Base-by-base conservation (phyloP, 2,113 vertebrate species). In the Thamnaconus septentrionalis region DNA sequence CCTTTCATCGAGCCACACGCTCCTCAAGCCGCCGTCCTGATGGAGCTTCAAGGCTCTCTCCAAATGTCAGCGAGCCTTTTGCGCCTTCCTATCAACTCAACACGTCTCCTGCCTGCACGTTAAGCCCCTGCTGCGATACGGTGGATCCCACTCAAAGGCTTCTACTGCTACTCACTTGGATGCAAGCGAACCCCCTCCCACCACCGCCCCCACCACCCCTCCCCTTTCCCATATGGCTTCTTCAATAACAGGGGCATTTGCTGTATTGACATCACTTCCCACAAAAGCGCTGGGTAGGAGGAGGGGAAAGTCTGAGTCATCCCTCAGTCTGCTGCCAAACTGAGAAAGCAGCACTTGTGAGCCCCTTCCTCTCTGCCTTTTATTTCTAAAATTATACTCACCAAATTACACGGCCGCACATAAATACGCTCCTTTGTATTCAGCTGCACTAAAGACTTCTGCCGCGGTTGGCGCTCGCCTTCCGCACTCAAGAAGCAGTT, bases 251-350 rank as follows among this genome's bases (percentile, higher is more conserved):
- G 67, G 78, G 68, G 57, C 81, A 66, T 84, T 83, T 73, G 60
- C 76, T 82, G 81, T 79, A 81, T 85, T 86, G 82, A 90, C 89
- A 82, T 90, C 85, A 83, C 82, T 84, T 82, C 81, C 86, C 83
- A 79, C 86, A 83, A 82, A 31, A 81, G 78, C 42, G 41, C 56
- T 65, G 72, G 72, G 86, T 73, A 78, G 88, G 78, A 86, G 85
- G 81, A 91, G 88, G 90, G 49, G 90, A 92, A 91, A 91, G 81
- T 88, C 81, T 92, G 90, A 92, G 84, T 92, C 91, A 91, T 86
- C 82, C 48, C 53, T 74, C 56, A 18, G 64, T 80, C 64, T 70
- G 60, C 74, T 83, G 81, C 85, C 88, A 88, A 88, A 82, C 66
- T 65, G 71, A 75, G 75, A 66, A 88, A 79, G 64, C 83, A 74